Conservation (phyloP, 2,888 invertebrate species). For the Argyresthia albistria region DNA sequence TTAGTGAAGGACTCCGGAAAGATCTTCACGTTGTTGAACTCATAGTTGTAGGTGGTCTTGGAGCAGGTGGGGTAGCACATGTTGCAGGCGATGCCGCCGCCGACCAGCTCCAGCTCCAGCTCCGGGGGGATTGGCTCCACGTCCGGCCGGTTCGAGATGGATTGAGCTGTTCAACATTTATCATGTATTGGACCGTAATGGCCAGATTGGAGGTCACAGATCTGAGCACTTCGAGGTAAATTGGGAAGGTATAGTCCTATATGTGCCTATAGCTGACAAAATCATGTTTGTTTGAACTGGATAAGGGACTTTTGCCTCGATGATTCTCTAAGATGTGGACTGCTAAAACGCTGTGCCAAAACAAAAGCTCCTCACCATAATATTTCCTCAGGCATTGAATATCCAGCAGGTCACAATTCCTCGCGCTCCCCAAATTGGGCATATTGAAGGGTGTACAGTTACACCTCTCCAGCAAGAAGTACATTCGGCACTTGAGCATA, state of each 20-base stretch:
- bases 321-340: too few relatives aligned
- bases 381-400: slow-evolving; percentile 56
- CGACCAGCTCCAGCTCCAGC: slow-evolving; percentile 52
- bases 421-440: slow-evolving; percentile 42
- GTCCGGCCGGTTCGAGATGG: slow-evolving; percentile 52
- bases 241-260: too few relatives aligned
- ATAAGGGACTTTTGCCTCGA: too few relatives aligned
- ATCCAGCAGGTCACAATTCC: slow-evolving; percentile 65
- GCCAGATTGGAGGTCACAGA: not conserved
- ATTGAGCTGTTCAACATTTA: slow-evolving; percentile 48
- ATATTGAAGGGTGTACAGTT: slow-evolving; percentile 73
- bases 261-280: too few relatives aligned
- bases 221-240: not conserved
- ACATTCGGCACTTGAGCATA: slow-evolving; percentile 68
- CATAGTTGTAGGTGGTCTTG: slow-evolving; percentile 67
- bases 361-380: slow-evolving; percentile 34
- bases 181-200: not conserved
- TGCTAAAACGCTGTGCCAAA: too few relatives aligned
- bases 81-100: slow-evolving; percentile 71
- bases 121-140: slow-evolving; percentile 32
- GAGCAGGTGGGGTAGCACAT: slow-evolving; percentile 76
- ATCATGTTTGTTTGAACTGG: too few relatives aligned
- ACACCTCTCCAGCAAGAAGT: slow-evolving; percentile 61
- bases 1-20: slow-evolving; percentile 45
- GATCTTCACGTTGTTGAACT: slow-evolving; percentile 48